A percentile compares a stretch with the other conserved stretches of the same genome.
Evolutionary conservation across 2,113 vertebrate genomes (phyloP).

Genomic region (Neolamprologus ventralis): DNA sequence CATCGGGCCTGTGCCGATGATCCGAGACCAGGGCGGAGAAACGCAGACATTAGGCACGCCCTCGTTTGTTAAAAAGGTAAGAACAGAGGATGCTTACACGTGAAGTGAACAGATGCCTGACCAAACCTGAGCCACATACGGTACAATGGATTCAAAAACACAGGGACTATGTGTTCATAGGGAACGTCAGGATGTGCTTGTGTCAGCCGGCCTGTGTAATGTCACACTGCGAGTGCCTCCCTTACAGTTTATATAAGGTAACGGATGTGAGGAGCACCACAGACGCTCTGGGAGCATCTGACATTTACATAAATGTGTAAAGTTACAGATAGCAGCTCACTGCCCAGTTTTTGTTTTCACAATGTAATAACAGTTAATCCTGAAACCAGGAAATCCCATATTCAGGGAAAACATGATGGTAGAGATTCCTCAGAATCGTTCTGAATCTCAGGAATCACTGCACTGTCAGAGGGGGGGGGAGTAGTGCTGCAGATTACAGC

Average conservation of each 20-base stretch:
- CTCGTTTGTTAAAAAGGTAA: not conserved
- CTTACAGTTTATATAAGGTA: not conserved
- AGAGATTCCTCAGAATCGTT: not conserved
- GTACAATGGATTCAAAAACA: not conserved
- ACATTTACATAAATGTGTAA: not conserved
- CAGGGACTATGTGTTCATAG: not conserved
- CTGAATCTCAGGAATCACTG: not conserved
- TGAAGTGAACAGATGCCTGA: not conserved
- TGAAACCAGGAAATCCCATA: not conserved
- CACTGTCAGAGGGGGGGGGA: rapidly evolving
- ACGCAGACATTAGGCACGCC: rapidly evolving
- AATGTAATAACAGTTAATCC: not conserved
- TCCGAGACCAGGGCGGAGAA: not conserved
- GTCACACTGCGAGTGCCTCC: not conserved
- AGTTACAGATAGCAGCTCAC: not conserved
- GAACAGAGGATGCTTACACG: not conserved
- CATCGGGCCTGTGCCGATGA: not conserved
- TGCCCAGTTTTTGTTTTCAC: not conserved
- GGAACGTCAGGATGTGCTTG: not conserved
- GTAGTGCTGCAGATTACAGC: not conserved
- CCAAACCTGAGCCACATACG: not conserved
- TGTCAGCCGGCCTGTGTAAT: not conserved
- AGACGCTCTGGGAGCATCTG: not conserved
- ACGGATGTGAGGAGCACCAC: not conserved
- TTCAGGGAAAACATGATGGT: not conserved